A percentile compares a stretch with the other conserved stretches of the same genome.
phyloP scores from a whole-genome alignment of 1,140 invertebrate genomes.

The Octopus bimaculoides region DNA sequence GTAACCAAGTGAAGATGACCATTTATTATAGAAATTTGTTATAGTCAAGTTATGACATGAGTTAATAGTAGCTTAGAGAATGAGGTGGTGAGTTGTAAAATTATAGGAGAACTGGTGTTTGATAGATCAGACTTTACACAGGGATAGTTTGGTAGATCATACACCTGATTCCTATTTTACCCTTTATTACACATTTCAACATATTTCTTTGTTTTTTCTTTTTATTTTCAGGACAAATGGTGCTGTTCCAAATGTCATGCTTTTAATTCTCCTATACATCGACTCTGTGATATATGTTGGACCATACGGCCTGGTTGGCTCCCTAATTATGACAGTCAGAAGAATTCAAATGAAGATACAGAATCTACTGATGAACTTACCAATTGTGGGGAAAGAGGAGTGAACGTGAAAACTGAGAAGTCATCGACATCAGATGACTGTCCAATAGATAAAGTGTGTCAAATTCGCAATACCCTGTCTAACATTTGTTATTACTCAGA shows the following conservation, averaged over 20 bases:
- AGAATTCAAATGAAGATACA: not conserved
- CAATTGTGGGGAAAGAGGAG: not conserved
- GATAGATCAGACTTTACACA: too few species aligned
- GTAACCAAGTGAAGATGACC: too few species aligned
- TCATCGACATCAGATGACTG: not conserved
- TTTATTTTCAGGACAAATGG: conserved; percentile 37
- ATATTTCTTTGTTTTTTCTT: not conserved
- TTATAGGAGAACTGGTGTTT: too few species aligned
- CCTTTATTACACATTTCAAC: not conserved
- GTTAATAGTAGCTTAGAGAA: too few species aligned
- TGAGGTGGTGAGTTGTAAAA: too few species aligned
- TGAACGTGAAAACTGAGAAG: not conserved
- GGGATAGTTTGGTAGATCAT: too few species aligned
- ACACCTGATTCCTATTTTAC: not conserved
- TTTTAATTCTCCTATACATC: conserved; percentile 31
- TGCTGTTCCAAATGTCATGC: conserved; percentile 30
- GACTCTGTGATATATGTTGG: conserved; percentile 39
- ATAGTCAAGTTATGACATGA: too few species aligned
- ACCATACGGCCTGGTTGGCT: conserved; percentile 38
- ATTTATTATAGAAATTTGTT: too few species aligned
- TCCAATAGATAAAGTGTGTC: not conserved
- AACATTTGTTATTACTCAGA: conserved; percentile 2
- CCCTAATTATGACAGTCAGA: conserved; percentile 12
- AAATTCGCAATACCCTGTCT: not conserved
- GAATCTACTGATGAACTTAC: not conserved